Base-by-base conservation (phyloP, 2,797 vertebrate genomes). In the Petrocephalus sullivani region DNA sequence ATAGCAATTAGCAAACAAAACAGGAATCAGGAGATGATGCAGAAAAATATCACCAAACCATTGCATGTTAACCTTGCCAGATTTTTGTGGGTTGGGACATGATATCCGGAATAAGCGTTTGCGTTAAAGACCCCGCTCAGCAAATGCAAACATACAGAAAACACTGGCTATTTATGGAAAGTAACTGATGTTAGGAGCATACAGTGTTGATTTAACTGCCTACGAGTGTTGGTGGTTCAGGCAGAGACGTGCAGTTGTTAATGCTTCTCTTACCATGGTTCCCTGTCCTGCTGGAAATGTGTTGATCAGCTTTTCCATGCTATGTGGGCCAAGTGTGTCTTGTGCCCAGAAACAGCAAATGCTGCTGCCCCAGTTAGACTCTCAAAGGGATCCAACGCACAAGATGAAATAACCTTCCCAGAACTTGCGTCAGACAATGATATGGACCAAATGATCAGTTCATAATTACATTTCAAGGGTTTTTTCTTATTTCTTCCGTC, bases 251-350 rank as follows among this genome's bases (percentile, higher is more conserved):
- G 78, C 46, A 82, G 78, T 54, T 57, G 84, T 85, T 85, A 33
- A 37, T 33, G 23, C 12, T 85, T 23, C 84, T 85, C 84, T 58
- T 14, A 58, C 37, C 54, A 58, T 57, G 53, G 54, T 37, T 85
- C 54, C 53, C 54, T 14, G 23, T 85, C 84, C 54, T 85, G 5
- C 53, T 33, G 84, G 84, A 85, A 85, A 85, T 85, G 16, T 57
- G 53, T 57, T 85, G 53, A 57, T 85, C 53, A 28, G 58, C 84
- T 56, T 85, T 82, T 57, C n/a, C 23, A 85, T 85, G 84, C 23
- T 85, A 85, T 85, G 53, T 85, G 54, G 84, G 84, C 84, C 54
- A 85, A 85, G 84, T 85, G n/a, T 56, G 54, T 85, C 53, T 85
- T 85, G 28, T 56, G 51, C 83, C 83, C 53, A 56, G 83, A 53